Evolutionary conservation across 2,797 vertebrate species (phyloP), one percentile per base, ranked within the genome.

Genomic region (Malurus splendens): DNA sequence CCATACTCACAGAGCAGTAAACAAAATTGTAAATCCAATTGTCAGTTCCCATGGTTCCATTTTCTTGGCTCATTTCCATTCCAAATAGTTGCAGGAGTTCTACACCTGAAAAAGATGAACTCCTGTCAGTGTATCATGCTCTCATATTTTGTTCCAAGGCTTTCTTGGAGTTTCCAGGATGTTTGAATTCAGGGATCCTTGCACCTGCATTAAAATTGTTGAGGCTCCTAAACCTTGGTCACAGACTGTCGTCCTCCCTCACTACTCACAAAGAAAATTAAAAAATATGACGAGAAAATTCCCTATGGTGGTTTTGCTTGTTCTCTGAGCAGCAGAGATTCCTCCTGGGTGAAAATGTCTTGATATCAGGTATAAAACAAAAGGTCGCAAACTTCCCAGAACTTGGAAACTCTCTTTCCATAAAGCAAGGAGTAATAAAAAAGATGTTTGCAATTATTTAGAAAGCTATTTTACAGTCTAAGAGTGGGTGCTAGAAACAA

Each of bases 41-140:
- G 41, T 19, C 1, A 0, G 2, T 60, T 80, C 62, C 56, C 33
- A 38, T 10, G 36, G 18, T 47, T 70, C 32, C 0, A 0, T 50
- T 84, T 52, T 41, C 10, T 51, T 41, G 23, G 7, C 9, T 42
- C 0, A 9, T 73, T 73, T 81, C 44, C 17, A 28, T 54, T 75
- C 39, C 16, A 72, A 60, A 71, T 41, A 33, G 2, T 13, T 47
- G 36, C 39, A 54, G 8, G 14, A 68, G 14, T 42, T 67, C 32
- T 60, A 57, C 12, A 68, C 9, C 22, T 48, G 41, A 54, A 76
- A 54, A 68, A 28, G 10, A 55, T 16, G 0, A 44, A 41, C 28
- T 47, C 5, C 8, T 25, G 11, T 36, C 23, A 65, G 18, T 27
- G 10, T 66, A 36, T 20, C 24, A 23, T 11, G 12, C 5, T 39